Base-by-base conservation (phyloP, 2,888 invertebrate genomes). In the Orthonychiurus folsomi region DNA sequence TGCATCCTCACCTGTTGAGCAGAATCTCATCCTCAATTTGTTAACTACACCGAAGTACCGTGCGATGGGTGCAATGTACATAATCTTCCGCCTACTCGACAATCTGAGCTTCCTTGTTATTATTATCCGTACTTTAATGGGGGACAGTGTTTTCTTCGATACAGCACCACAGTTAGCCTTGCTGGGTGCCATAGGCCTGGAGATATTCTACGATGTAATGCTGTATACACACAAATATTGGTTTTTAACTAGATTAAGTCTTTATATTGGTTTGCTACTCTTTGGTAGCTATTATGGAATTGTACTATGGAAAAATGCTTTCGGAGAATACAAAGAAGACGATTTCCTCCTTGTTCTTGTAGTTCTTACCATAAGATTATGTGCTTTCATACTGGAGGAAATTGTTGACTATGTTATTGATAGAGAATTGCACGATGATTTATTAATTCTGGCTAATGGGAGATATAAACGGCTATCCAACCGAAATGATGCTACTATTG, bases 71-170 rank as follows among this genome's bases (percentile, higher is more conserved):
- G 48, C n/a, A 12, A 12, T 48, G 48, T 48, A 15, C n/a, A 48
- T 48, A 12, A 48, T 48, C 15, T 48, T 48, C 48, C 48, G 48
- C n/a, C n/a, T 48, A n/a, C 48, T 48, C 48, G 48, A 48, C 48
- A n/a, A 48, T 12, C 12, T 48, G 12, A n/a, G 48, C 48, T 48
- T 48, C 15, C 48, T 48, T 48, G 15, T 48, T 12, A 48, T 48
- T 15, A 48, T 48, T n/a, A n/a, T 48, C 12, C 48, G 12, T n/a
- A 48, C 15, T n/a, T 15, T 48, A 15, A 15, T 15, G 15, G n/a
- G n/a, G 15, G 48, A n/a, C n/a, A n/a, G 15, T n/a, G 12, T 48
- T 48, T 15, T n/a, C 48, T 15, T 48, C 48, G 15, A 12, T n/a
- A n/a, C n/a, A 12, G 48, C 12, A 48, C 12, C 12, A 48, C 48